Percentiles rank a stretch among this genome's conserved stretches.
Conservation (phyloP, 2,797 vertebrate species). For the Etheostoma perlongum region DNA sequence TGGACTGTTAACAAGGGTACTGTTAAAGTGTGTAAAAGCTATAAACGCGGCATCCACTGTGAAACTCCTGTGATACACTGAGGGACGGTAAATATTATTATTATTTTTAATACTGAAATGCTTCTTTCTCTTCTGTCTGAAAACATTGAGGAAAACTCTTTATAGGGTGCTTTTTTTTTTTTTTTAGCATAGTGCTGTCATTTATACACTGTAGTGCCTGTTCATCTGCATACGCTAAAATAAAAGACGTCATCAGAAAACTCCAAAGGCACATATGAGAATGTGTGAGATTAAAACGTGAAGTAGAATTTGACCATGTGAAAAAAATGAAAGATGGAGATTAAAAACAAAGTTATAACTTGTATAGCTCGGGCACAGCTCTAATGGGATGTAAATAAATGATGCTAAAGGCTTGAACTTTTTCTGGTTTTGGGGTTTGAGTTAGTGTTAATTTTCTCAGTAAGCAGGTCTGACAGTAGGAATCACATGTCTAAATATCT, state of each 20-base stretch:
- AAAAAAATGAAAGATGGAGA: neutral
- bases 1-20: slow-evolving; percentile 48
- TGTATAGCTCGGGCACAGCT: neutral
- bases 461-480: neutral
- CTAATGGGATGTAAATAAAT: neutral
- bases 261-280: slow-evolving; percentile 4
- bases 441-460: neutral
- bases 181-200: slow-evolving; percentile 77
- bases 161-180: slow-evolving; percentile 22
- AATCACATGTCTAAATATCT: neutral
- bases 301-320: neutral
- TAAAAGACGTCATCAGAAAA: slow-evolving; percentile 69
- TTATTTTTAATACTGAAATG: slow-evolving; percentile 15
- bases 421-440: neutral
- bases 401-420: neutral
- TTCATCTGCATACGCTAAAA: slow-evolving; percentile 78
- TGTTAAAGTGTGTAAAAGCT: slow-evolving; percentile 41
- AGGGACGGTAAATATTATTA: slow-evolving; percentile 36
- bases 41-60: slow-evolving; percentile 55
- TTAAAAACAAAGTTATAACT: neutral
- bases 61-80: slow-evolving; percentile 52
- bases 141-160: slow-evolving; percentile 42
- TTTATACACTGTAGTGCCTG: slow-evolving; percentile 82
- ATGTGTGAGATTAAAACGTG: slow-evolving; percentile 22
- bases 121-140: slow-evolving; percentile 52